These are phyloP conservation scores for Diachrysia chrysitis DNA, from an alignment of 2,888 invertebrate species.

Conservation along the genomic window DNA sequence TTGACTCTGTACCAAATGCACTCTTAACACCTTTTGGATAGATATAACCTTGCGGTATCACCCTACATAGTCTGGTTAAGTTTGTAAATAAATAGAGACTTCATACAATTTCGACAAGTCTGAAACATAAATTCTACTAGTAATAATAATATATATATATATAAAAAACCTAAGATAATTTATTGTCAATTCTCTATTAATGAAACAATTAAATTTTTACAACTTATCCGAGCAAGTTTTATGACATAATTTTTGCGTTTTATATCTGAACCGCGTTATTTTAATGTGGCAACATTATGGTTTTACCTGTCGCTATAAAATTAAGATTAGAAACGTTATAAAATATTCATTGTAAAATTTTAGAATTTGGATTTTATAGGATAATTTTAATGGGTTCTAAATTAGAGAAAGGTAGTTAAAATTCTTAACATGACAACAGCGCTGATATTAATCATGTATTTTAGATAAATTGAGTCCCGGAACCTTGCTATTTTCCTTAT, in stretches of 20 bases:
- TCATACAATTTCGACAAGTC: too few species aligned
- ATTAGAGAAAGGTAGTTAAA: background rate
- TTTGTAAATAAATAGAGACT: too few species aligned
- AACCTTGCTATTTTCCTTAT: background rate
- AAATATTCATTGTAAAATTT: constrained; percentile 41
- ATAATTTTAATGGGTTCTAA: constrained; percentile 8
- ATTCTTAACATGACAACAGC: background rate
- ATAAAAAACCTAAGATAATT: constrained; percentile 29
- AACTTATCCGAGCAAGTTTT: constrained; percentile 38
- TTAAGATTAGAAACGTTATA: constrained; percentile 52
- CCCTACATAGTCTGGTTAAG: too few species aligned
- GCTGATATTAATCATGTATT: background rate
- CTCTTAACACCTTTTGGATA: too few species aligned
- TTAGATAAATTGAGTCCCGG: background rate
- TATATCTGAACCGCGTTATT: constrained; percentile 55
- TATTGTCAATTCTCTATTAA: constrained; percentile 35
- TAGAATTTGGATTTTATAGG: constrained; percentile 15
- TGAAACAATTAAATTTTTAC: constrained; percentile 53
- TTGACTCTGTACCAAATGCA: too few species aligned
- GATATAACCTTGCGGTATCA: too few species aligned
- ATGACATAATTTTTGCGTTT: constrained; percentile 51
- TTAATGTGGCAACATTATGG: constrained; percentile 51
- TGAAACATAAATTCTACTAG: too few species aligned
- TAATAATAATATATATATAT: too few species aligned
- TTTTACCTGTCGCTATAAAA: constrained; percentile 53